Evolutionary conservation across 1,140 invertebrate genomes (phyloP).

Genomic region (Leptinotarsa texana): DNA sequence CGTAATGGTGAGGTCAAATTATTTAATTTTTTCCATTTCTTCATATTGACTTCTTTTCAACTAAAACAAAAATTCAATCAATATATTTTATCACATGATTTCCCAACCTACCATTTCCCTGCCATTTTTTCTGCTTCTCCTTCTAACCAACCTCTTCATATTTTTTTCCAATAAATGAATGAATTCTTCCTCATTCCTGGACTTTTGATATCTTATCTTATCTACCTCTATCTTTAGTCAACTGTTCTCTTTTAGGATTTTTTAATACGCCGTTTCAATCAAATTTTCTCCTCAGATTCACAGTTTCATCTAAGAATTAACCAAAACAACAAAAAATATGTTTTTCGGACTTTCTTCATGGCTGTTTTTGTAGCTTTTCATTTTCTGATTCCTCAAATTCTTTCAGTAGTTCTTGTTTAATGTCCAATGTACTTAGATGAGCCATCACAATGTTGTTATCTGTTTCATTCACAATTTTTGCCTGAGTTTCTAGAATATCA

Average conservation of each 20-base stretch:
- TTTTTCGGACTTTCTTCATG: constrained; percentile 39
- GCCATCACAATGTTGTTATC: constrained; percentile 36
- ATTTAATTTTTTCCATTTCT: too few relatives aligned
- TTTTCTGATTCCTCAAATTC: constrained; percentile 32
- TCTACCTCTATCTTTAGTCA: constrained; percentile 48
- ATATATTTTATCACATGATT: too few relatives aligned
- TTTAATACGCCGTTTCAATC: constrained; percentile 45
- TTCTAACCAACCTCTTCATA: constrained; percentile 34
- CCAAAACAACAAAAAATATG: constrained; percentile 44
- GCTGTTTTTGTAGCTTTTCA: constrained; percentile 33
- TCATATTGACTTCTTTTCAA: too few relatives aligned
- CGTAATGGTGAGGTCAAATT: too few relatives aligned
- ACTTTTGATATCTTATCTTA: constrained; percentile 46
- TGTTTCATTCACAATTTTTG: constrained; percentile 43
- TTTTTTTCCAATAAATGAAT: constrained; percentile 42
- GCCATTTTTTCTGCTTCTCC: constrained; percentile 9
- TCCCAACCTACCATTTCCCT: too few relatives aligned
- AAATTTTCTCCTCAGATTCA: constrained; percentile 43
- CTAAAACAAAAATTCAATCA: too few relatives aligned
- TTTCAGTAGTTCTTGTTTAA: constrained; percentile 36
- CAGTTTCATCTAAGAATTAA: constrained; percentile 47
- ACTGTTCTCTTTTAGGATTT: constrained; percentile 44
- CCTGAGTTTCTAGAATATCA: constrained; percentile 37
- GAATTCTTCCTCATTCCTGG: constrained; percentile 49
- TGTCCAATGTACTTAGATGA: constrained; percentile 37